Evolutionary conservation across 2,888 invertebrate species (phyloP), one percentile per base, ranked within the genome.

Genomic region (Eilema sororculum): DNA sequence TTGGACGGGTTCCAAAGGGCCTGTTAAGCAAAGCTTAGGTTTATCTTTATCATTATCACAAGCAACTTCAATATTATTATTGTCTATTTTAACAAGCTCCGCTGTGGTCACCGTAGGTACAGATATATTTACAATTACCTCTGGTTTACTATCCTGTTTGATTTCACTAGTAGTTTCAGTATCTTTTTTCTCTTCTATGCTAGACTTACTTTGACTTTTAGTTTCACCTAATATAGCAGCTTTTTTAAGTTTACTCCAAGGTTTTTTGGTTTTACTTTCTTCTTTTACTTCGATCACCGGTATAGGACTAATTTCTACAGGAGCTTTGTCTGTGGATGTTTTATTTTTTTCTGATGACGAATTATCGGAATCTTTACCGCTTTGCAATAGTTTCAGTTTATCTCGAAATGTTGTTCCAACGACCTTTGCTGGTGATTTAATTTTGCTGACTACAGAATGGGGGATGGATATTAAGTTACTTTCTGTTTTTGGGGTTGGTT

Each of bases 161-260:
- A 74, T 67, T 66, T 78, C 82, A 75, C 77, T 77, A 77, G 71
- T 74, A 77, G 74, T 82, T 68, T 90, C 90, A 75, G 78, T 74
- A 77, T 89, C 89, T 76, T 88, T 87, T 72, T 90, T 90, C 76
- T 91, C 91, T 63, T 94, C 93, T 85, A 86, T 24, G 80, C 90
- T 92, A 81, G 90, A 86, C 85, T 91, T 92, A 79, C 88, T 93
- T 82, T 89, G 89, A 76, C 86, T 92, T 87, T 95, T 95, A 41
- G 95, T 87, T 68, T 95, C 96, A 57, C 96, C 95, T 81, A 96
- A 91, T 78, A 96, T 96, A 56, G 96, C 95, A 20, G 98, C 98
- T 87, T 97, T 96, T 88, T 98, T 98, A 60, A 98, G 92, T 93
- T 97, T 97, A 20, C 96, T 96, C 98, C 98, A 98, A 2, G 97